Percentiles rank a stretch among this genome's conserved stretches.
These are phyloP conservation scores for Diacarnus erythraeanus DNA, from an alignment of 37 sponge, comb jelly and placozoan genomes.

Conservation along the genomic window DNA sequence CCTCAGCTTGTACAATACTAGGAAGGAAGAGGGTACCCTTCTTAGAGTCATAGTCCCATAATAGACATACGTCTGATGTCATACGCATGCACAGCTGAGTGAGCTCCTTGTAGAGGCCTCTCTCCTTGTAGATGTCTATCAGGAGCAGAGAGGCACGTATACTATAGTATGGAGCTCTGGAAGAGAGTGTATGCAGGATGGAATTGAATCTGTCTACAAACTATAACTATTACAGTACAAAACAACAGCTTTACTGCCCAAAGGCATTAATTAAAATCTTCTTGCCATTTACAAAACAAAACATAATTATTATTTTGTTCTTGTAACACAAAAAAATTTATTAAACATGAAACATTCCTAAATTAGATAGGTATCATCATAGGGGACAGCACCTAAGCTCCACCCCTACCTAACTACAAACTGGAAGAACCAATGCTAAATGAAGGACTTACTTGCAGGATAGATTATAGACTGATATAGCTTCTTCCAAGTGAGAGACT, in stretches of 20 bases:
- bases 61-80: conserved; percentile 34
- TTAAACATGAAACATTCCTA: no score
- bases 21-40: not conserved
- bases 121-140: conserved; percentile 73
- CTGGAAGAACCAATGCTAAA: not conserved
- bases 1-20: no score
- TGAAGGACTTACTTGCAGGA: conserved; percentile 72
- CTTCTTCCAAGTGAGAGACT: conserved; percentile 83
- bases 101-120: conserved; percentile 60
- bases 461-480: conserved; percentile 69
- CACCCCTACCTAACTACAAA: not conserved
- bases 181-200: not conserved
- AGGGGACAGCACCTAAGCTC: not conserved
- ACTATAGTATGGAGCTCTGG: conserved; percentile 67
- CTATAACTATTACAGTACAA: no score
- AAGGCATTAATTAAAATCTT: no score
- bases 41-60: no score
- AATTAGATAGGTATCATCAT: no score
- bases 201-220: no score
- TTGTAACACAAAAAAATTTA: no score
- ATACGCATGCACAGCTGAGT: conserved; percentile 59
- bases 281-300: no score
- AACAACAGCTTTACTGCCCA: no score
- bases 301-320: no score
- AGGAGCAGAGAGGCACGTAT: conserved; percentile 67